Percentiles rank a stretch among this genome's conserved stretches.
Evolutionary conservation across 2,797 vertebrate genomes (phyloP).

Genomic region (Tadarida brasiliensis): DNA sequence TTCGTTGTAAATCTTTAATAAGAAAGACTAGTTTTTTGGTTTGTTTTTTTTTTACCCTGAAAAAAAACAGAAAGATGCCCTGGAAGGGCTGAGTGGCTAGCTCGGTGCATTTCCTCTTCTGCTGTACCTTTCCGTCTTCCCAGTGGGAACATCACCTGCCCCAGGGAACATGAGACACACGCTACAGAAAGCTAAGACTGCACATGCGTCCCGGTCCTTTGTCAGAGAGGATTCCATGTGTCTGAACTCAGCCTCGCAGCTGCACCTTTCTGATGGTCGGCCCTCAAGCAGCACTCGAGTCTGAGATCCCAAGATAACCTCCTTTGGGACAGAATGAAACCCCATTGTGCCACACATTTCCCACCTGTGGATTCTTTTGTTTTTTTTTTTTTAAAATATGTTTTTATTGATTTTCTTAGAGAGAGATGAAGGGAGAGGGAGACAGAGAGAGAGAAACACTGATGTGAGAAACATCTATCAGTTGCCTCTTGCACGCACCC

Average conservation of each 20-base stretch:
- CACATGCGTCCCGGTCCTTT: too few species aligned
- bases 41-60: too few species aligned
- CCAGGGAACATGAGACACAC: rapidly evolving
- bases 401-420: neutral
- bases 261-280: too few species aligned
- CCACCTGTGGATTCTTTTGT: neutral
- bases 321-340: too few species aligned
- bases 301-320: rapidly evolving
- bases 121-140: rapidly evolving
- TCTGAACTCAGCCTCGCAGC: neutral
- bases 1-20: neutral
- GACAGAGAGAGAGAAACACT: neutral
- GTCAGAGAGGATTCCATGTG: neutral
- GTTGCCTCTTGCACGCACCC: neutral
- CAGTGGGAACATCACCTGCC: rapidly evolving
- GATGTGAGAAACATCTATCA: neutral
- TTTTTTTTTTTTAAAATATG: neutral
- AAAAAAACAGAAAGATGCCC: neutral
- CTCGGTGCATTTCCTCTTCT: rapidly evolving
- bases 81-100: rapidly evolving
- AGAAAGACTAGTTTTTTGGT: neutral
- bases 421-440: neutral
- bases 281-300: rapidly evolving
- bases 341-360: rapidly evolving
- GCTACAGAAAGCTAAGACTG: neutral